Evolutionary conservation across 1,140 invertebrate genomes (phyloP).

Genomic region (Drosophila arizonae): DNA sequence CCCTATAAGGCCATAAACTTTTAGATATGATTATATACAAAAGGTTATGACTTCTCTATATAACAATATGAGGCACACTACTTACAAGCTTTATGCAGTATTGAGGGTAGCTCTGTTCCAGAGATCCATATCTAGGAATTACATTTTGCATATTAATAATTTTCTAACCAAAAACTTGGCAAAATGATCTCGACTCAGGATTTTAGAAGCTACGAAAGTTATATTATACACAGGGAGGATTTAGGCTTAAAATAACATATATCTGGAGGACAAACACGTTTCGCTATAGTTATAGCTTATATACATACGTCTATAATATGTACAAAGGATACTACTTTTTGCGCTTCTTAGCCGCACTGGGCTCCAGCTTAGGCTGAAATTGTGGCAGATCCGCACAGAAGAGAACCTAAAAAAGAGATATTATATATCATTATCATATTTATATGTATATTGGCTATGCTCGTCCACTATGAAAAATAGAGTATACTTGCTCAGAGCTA

Average conservation of each 20-base stretch:
- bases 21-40: no score
- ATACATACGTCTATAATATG: not conserved
- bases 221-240: slow-evolving; percentile 1
- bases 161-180: not conserved
- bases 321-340: not conserved
- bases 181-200: not conserved
- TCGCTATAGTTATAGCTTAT: not conserved
- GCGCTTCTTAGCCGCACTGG: slow-evolving; percentile 8
- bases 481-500: no score
- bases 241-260: not conserved
- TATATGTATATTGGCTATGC: not conserved
- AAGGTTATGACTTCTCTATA: no score
- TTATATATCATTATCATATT: not conserved
- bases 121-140: not conserved
- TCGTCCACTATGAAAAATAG: no score
- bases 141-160: not conserved
- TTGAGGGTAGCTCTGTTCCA: not conserved
- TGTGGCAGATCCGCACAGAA: slow-evolving; percentile 90
- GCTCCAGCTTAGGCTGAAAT: slow-evolving; percentile 83
- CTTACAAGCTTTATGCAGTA: not conserved
- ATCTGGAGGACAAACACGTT: not conserved
- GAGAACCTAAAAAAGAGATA: slow-evolving; percentile 85
- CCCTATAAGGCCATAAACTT: no score
- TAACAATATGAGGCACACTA: not conserved
- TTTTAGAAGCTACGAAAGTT: not conserved